A percentile compares a stretch with the other conserved stretches of the same genome.
These are phyloP conservation scores for Siphlonurus alternatus DNA, from an alignment of 2,888 invertebrate species.

Conservation along the genomic window DNA sequence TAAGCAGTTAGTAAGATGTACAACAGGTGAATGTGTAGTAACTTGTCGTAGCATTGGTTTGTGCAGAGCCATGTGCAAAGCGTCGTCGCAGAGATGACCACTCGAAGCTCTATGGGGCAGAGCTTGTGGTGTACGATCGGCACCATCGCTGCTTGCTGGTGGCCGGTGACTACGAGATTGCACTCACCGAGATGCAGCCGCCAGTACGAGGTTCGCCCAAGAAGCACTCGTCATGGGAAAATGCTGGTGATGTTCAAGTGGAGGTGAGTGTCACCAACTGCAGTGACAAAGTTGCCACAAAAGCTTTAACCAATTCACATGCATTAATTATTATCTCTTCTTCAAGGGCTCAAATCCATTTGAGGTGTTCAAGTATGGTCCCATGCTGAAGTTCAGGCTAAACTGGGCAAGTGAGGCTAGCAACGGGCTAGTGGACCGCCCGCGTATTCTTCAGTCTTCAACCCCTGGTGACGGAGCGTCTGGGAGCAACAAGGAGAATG, in stretches of 20 bases:
- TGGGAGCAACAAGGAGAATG: conserved; percentile 7
- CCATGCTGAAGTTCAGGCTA: conserved; percentile 68
- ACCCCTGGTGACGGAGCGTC: not conserved
- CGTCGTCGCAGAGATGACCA: conserved; percentile 28
- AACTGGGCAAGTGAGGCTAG: conserved; percentile 65
- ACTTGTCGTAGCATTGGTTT: not conserved
- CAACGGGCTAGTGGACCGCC: conserved; percentile 46
- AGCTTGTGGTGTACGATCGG: conserved; percentile 79
- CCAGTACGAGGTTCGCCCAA: conserved; percentile 37
- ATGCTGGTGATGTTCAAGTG: conserved; percentile 34
- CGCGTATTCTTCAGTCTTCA: conserved; percentile 28
- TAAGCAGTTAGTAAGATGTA: too few species aligned
- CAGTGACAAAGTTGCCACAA: not conserved
- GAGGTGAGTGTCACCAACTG: conserved; percentile 20
- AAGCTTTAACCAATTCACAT: not conserved
- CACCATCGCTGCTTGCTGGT: conserved; percentile 70
- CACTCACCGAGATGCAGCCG: conserved; percentile 50
- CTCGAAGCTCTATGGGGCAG: conserved; percentile 50
- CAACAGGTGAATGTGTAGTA: too few species aligned
- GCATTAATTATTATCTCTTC: too few species aligned
- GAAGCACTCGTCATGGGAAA: conserved; percentile 56
- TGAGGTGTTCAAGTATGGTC: conserved; percentile 60
- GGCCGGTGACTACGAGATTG: conserved; percentile 81
- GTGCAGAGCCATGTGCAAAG: conserved; percentile 48
- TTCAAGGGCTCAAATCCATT: conserved; percentile 42